Evolutionary conservation across 2,888 invertebrate genomes (phyloP).

Genomic region (Pyrrhosoma nymphula): DNA sequence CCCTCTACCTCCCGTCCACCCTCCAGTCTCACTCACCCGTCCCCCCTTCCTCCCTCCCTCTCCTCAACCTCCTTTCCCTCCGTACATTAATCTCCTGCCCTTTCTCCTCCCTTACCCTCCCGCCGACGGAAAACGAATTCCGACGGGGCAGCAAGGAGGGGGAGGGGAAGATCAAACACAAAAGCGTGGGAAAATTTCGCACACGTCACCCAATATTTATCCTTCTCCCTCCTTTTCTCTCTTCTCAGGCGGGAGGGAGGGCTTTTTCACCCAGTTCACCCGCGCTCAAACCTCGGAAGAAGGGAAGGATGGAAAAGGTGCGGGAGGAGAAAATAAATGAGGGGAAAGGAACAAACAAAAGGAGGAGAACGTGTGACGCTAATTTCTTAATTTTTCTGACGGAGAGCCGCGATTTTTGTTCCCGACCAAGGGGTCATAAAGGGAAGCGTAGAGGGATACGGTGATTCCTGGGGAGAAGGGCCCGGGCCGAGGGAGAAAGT

Average conservation of each 20-base stretch:
- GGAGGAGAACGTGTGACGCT: neutral
- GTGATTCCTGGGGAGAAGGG: neutral
- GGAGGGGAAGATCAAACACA: neutral
- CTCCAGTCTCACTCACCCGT: no score
- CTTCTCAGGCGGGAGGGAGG: neutral
- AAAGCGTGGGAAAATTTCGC: slow-evolving; percentile 18
- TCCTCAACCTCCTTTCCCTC: neutral
- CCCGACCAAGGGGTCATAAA: neutral
- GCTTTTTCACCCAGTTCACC: neutral
- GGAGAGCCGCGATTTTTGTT: neutral
- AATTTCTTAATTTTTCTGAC: slow-evolving; percentile 7
- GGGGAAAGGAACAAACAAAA: neutral
- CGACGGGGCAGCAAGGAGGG: neutral
- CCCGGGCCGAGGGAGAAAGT: neutral
- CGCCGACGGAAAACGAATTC: neutral
- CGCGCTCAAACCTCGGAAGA: neutral
- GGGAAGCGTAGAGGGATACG: neutral
- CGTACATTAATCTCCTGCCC: neutral
- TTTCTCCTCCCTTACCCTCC: neutral
- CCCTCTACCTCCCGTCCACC: no score
- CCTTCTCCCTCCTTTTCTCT: neutral
- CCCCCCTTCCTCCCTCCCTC: neutral
- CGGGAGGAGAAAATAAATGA: no score
- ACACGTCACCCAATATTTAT: neutral
- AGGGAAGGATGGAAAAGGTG: no score